Evolutionary conservation across 2,797 vertebrate genomes (phyloP).

Genomic region (Gouania willdenowi): DNA sequence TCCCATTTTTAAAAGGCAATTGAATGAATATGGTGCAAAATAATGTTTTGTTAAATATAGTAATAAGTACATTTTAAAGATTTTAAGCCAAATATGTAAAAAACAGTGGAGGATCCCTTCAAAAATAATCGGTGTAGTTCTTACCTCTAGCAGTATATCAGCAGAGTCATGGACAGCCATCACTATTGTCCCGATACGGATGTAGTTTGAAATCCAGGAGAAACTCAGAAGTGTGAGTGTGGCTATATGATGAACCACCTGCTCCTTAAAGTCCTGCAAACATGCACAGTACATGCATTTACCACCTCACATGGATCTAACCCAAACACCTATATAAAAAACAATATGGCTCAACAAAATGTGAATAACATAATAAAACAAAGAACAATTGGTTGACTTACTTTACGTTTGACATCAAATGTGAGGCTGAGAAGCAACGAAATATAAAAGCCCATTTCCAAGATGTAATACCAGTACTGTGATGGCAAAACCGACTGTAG

Average conservation of each 20-base stretch:
- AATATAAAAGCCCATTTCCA: slow-evolving; percentile 89
- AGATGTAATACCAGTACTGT: slow-evolving; percentile 92
- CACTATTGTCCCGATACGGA: slow-evolving; percentile 88
- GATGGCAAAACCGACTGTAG: slow-evolving; percentile 83
- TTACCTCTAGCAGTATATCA: slow-evolving; percentile 90
- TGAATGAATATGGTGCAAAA: too few relatives aligned
- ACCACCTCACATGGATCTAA: too few relatives aligned
- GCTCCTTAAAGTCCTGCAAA: slow-evolving; percentile 85
- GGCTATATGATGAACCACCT: slow-evolving; percentile 88
- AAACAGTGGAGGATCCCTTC: too few relatives aligned
- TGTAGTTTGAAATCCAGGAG: slow-evolving; percentile 91
- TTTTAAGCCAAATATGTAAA: too few relatives aligned
- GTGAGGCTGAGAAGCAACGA: slow-evolving; percentile 87
- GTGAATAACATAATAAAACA: too few relatives aligned
- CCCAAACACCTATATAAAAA: too few relatives aligned
- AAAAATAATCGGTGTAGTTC: too few relatives aligned
- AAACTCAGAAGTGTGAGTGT: slow-evolving; percentile 84
- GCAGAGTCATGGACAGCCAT: slow-evolving; percentile 85
- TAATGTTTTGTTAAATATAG: too few relatives aligned
- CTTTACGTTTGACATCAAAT: slow-evolving; percentile 88
- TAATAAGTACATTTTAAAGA: too few relatives aligned
- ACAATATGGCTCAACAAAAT: too few relatives aligned
- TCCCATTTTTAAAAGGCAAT: too few relatives aligned
- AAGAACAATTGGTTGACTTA: slow-evolving; percentile 37
- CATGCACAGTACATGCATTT: too few relatives aligned